Evolutionary conservation across 2,113 vertebrate genomes (phyloP).

Genomic region (Zosterops lateralis): DNA sequence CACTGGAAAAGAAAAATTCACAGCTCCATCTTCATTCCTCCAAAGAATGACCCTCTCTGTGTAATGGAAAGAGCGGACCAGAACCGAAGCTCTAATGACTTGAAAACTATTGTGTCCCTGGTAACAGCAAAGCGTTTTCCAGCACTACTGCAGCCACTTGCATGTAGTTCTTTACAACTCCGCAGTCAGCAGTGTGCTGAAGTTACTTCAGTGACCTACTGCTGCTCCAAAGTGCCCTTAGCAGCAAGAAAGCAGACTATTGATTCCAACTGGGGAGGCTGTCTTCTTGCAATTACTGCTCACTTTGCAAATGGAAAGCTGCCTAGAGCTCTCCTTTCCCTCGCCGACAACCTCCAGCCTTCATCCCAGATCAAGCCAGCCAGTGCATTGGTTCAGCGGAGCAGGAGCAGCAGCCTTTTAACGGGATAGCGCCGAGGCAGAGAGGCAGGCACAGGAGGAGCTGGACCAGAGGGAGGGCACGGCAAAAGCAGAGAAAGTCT

Average conservation of each 20-base stretch:
- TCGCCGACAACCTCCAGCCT: constrained; percentile 67
- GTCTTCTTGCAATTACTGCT: constrained; percentile 73
- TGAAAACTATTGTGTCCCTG: constrained; percentile 75
- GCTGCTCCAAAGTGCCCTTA: constrained; percentile 67
- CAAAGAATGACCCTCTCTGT: constrained; percentile 46
- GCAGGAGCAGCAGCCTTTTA: constrained; percentile 67
- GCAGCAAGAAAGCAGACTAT: constrained; percentile 63
- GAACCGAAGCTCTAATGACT: constrained; percentile 62
- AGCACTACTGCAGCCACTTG: constrained; percentile 74
- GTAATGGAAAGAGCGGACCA: constrained; percentile 34
- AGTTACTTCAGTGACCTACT: constrained; percentile 71
- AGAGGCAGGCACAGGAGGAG: constrained; percentile 46
- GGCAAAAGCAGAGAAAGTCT: constrained; percentile 21
- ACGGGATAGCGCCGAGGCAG: constrained; percentile 44
- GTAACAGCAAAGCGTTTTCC: constrained; percentile 60
- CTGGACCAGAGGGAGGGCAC: constrained; percentile 19
- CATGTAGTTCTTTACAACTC: constrained; percentile 78
- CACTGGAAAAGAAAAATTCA: constrained; percentile 10
- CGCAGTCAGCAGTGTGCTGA: constrained; percentile 75
- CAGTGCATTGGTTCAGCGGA: constrained; percentile 56
- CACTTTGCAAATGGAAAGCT: constrained; percentile 61
- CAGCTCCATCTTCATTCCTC: constrained; percentile 64
- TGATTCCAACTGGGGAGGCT: constrained; percentile 69
- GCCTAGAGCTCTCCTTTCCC: constrained; percentile 42
- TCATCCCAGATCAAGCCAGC: constrained; percentile 71